Conservation (phyloP, 2,797 vertebrate genomes). For the Sebastes steindachneri region DNA sequence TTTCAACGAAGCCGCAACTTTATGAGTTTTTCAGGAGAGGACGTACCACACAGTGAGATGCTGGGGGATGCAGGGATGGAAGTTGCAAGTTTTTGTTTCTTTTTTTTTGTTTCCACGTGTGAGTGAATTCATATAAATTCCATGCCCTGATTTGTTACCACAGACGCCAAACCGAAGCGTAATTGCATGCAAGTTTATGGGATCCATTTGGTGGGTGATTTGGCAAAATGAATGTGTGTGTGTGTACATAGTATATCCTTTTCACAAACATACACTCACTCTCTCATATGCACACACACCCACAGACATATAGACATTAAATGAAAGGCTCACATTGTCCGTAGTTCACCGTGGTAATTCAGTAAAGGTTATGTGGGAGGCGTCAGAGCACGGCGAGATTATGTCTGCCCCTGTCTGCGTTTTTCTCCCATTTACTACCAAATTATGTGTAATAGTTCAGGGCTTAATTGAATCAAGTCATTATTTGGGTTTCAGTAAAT, state of each 20-base stretch:
- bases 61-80: conserved; percentile 5
- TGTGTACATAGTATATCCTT: conserved; percentile 16
- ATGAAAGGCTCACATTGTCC: conserved; percentile 44
- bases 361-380: conserved; percentile 46
- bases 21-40: conserved; percentile 60
- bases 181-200: conserved; percentile 74
- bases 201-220: conserved; percentile 64
- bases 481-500: conserved; percentile 53
- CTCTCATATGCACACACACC: background rate
- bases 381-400: conserved; percentile 35
- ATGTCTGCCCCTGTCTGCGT: conserved; percentile 33
- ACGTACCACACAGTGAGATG: conserved; percentile 68
- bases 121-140: conserved; percentile 58
- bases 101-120: background rate
- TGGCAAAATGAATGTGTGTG: conserved; percentile 30
- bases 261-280: conserved; percentile 5
- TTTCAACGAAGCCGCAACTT: conserved; percentile 64
- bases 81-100: conserved; percentile 9
- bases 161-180: conserved; percentile 65
- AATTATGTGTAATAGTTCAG: conserved; percentile 57
- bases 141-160: conserved; percentile 59
- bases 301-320: conserved; percentile 15
- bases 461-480: conserved; percentile 61
- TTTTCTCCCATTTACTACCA: conserved; percentile 56
- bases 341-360: conserved; percentile 19